These are phyloP conservation scores for Probosciger aterrimus DNA, from an alignment of 2,113 vertebrate genomes.

Conservation along the genomic window DNA sequence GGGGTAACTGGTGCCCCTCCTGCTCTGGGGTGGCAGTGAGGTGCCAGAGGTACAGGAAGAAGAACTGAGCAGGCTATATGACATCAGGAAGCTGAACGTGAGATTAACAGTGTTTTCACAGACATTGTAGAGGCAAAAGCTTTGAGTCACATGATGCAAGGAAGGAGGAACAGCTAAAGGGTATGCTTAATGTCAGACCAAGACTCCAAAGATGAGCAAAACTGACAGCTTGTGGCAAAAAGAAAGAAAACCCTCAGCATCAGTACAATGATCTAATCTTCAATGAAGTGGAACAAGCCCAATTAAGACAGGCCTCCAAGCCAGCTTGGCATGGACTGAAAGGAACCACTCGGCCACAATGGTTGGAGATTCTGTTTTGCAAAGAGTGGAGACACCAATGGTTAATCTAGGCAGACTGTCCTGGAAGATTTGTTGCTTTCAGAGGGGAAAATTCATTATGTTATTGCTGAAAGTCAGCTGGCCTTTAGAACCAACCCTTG, in stretches of 20 bases:
- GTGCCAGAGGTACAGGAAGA: background rate
- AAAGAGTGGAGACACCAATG: background rate
- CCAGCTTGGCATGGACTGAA: background rate
- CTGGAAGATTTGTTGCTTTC: background rate
- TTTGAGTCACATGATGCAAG: background rate
- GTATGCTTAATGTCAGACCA: background rate
- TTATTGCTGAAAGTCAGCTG: background rate
- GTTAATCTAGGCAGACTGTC: background rate
- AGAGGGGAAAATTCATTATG: background rate
- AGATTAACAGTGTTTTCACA: background rate
- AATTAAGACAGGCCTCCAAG: fast-evolving
- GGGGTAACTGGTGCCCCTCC: background rate
- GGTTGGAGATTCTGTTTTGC: background rate
- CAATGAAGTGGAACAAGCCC: background rate
- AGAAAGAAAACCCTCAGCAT: background rate
- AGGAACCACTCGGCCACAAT: background rate
- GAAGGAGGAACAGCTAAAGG: background rate
- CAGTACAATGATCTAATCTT: background rate
- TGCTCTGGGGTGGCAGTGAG: background rate
- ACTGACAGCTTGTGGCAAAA: background rate
- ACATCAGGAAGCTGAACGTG: background rate
- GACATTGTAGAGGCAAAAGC: background rate
- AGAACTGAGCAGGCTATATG: background rate
- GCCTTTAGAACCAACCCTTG: background rate
- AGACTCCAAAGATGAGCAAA: background rate